These are phyloP conservation scores for Caligus rogercresseyi DNA, from an alignment of 1,140 invertebrate species.

Conservation along the genomic window DNA sequence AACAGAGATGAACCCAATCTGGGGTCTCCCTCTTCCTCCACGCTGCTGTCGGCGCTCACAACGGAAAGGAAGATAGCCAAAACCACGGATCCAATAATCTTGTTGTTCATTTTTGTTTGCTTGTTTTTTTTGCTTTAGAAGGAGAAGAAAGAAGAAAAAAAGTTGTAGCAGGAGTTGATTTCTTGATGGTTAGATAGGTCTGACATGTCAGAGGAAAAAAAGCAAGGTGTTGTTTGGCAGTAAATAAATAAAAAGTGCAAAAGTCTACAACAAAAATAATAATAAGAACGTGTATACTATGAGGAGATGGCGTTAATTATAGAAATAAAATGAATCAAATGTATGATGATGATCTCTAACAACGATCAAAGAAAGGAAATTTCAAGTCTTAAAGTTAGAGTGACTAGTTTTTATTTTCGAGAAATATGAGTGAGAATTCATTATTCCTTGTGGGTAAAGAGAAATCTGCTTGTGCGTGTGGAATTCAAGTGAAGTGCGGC, in stretches of 20 bases:
- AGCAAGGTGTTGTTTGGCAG: neutral
- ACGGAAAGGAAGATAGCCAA: conserved; percentile 7
- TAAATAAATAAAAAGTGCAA: neutral
- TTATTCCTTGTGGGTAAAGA: neutral
- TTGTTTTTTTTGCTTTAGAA: neutral
- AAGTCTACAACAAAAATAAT: neutral
- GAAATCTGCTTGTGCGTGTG: neutral
- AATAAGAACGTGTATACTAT: neutral
- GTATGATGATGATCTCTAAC: neutral
- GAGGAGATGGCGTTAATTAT: neutral
- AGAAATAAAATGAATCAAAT: neutral
- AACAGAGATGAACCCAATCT: conserved; percentile 13
- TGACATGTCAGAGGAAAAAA: neutral
- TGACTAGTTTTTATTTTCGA: neutral
- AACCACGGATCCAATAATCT: neutral
- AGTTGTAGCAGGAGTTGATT: no score
- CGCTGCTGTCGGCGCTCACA: neutral
- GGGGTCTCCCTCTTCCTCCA: conserved; percentile 12
- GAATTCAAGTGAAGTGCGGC: neutral
- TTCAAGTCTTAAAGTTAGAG: neutral
- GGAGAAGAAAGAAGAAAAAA: no score
- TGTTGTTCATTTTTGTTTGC: conserved; percentile 3
- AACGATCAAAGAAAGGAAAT: no score
- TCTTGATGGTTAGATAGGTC: no score
- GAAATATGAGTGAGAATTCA: neutral